A percentile compares a stretch with the other conserved stretches of the same genome.
These are phyloP conservation scores for Crematogaster levior DNA, from an alignment of 2,888 invertebrate genomes.

Conservation along the genomic window DNA sequence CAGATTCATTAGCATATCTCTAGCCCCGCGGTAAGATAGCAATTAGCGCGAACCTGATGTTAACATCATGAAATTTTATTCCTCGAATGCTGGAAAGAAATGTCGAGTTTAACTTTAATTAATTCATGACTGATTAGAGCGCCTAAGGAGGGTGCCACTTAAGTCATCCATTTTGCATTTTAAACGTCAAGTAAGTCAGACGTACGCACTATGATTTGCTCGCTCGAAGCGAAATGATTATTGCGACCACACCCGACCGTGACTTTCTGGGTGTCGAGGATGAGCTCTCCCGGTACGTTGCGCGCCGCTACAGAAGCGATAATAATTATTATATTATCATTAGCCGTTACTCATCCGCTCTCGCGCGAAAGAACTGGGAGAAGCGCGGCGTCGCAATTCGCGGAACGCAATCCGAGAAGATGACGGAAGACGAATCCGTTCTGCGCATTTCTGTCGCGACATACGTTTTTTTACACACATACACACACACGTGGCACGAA, in stretches of 20 bases:
- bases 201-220: conserved; percentile 34
- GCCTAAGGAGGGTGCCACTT: background rate
- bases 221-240: conserved; percentile 36
- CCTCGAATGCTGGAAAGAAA: background rate
- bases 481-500: background rate
- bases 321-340: conserved; percentile 69
- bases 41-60: conserved; percentile 27
- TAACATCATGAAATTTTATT: conserved; percentile 1
- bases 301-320: conserved; percentile 31
- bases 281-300: conserved; percentile 30
- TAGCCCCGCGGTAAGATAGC: background rate
- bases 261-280: conserved; percentile 48
- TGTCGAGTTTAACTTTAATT: conserved; percentile 18
- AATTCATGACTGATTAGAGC: conserved; percentile 7
- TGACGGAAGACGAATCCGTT: conserved; percentile 56
- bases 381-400: conserved; percentile 53
- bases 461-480: conserved; percentile 7
- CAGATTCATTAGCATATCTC: conserved; percentile 5
- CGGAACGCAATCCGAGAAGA: conserved; percentile 64
- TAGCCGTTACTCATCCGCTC: conserved; percentile 61
- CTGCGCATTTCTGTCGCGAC: conserved; percentile 28
- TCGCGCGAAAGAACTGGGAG: background rate
- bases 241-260: conserved; percentile 43
- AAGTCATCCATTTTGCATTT: conserved; percentile 61
- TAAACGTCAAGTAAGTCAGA: conserved; percentile 61